Evolutionary conservation across 2,113 vertebrate species (phyloP).

Genomic region (Zapus hudsonius): DNA sequence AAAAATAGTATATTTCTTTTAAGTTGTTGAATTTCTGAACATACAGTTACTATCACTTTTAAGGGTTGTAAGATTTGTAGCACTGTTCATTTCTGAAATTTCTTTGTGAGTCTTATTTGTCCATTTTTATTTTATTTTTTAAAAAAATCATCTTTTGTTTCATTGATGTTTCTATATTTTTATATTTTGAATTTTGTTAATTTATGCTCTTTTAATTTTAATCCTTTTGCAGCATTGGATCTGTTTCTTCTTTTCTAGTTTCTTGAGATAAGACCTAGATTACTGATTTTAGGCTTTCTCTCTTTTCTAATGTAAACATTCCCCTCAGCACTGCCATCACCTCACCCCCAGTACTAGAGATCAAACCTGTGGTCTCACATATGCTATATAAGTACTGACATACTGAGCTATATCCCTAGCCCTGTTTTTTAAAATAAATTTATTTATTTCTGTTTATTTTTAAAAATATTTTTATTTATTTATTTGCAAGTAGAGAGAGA

Average conservation of each 20-base stretch:
- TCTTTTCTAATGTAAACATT: slow-evolving; percentile 40
- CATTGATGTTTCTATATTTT: slow-evolving; percentile 41
- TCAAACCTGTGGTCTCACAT: background rate
- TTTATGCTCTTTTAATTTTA: slow-evolving; percentile 33
- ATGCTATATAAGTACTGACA: background rate
- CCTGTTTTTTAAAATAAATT: too few relatives aligned
- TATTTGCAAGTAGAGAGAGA: too few relatives aligned
- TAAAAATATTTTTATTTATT: too few relatives aligned
- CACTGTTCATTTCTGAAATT: background rate
- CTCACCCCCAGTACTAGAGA: background rate
- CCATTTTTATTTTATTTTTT: background rate
- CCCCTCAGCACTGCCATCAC: background rate
- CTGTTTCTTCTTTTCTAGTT: slow-evolving; percentile 16
- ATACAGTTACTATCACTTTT: slow-evolving; percentile 13
- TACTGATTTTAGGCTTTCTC: slow-evolving; percentile 27
- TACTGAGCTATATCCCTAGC: background rate
- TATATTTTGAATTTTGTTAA: slow-evolving; percentile 33
- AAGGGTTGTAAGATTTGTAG: slow-evolving; percentile 18
- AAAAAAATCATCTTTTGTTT: slow-evolving; percentile 49
- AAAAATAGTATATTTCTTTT: slow-evolving; percentile 38
- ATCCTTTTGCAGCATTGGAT: slow-evolving; percentile 40
- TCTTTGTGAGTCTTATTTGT: slow-evolving; percentile 47
- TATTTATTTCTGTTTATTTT: too few relatives aligned
- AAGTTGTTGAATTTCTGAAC: slow-evolving; percentile 47
- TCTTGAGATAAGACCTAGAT: slow-evolving; percentile 30